phyloP scores from a whole-genome alignment of 2,113 vertebrate species.

The Pimephales promelas region DNA sequence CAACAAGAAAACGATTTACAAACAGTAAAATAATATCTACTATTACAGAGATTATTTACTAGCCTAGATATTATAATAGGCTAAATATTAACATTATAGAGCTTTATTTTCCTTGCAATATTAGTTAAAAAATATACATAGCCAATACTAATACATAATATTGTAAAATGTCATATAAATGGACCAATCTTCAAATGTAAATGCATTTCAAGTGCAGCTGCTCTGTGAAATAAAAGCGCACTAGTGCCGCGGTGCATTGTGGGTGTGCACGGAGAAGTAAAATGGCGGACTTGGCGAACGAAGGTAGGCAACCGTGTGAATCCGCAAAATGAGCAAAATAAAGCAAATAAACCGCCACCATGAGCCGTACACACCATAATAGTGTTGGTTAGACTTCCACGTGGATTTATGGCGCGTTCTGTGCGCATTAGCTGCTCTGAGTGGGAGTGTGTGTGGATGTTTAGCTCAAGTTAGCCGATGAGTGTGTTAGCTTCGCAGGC shows the following conservation, averaged over 20 bases:
- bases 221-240: constrained; percentile 51
- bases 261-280: constrained; percentile 84
- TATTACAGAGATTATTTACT: not conserved
- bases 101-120: not conserved
- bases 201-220: not conserved
- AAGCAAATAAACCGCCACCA: constrained; percentile 27
- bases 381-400: not conserved
- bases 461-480: constrained; percentile 35
- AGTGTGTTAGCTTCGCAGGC: constrained; percentile 33
- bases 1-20: not conserved
- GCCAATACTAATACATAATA: not conserved
- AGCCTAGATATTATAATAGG: not conserved
- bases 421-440: not conserved
- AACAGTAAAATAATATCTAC: not conserved
- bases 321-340: constrained; percentile 65
- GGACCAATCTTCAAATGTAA: not conserved
- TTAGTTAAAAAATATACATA: not conserved
- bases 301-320: constrained; percentile 80
- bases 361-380: not conserved
- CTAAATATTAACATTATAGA: too few species aligned
- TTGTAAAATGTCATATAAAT: not conserved
- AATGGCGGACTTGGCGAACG: constrained; percentile 90
- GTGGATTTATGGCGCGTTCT: not conserved
- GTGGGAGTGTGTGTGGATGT: not conserved
- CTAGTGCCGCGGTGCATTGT: constrained; percentile 78